Evolutionary conservation across 2,797 vertebrate species (phyloP).

Genomic region (Novumbra hubbsi): DNA sequence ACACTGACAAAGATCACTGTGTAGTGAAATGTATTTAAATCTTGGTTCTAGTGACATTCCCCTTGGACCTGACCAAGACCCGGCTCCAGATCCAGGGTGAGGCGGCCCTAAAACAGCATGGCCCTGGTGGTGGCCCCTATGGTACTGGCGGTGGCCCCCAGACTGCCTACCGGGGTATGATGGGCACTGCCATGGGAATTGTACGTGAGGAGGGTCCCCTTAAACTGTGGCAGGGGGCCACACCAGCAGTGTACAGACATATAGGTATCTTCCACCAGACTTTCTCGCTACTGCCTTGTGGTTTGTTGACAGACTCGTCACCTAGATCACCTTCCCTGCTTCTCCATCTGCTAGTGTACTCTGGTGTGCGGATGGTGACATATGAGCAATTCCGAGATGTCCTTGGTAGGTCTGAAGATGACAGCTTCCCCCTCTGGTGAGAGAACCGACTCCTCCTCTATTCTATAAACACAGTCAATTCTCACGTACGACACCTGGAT

Average conservation of each 20-base stretch:
- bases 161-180: slow-evolving; percentile 73
- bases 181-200: slow-evolving; percentile 75
- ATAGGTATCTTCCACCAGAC: slow-evolving; percentile 42
- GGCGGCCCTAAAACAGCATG: slow-evolving; percentile 48
- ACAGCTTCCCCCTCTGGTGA: slow-evolving; percentile 82
- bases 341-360: slow-evolving; percentile 70
- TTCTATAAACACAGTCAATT: background rate
- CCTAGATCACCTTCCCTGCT: background rate
- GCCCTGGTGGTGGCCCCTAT: slow-evolving; percentile 14
- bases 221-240: slow-evolving; percentile 83
- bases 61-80: slow-evolving; percentile 86
- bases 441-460: background rate
- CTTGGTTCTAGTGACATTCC: slow-evolving; percentile 75
- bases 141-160: slow-evolving; percentile 24
- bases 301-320: background rate
- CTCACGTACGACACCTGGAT: background rate
- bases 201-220: slow-evolving; percentile 76
- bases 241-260: slow-evolving; percentile 81
- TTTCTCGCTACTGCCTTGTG: background rate
- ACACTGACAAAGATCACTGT: background rate
- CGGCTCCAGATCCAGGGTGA: slow-evolving; percentile 85
- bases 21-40: background rate
- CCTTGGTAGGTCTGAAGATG: slow-evolving; percentile 72
- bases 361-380: slow-evolving; percentile 79
- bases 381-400: slow-evolving; percentile 82